Conservation (phyloP, 2,888 invertebrate genomes). For the Sminthurinus aureus region DNA sequence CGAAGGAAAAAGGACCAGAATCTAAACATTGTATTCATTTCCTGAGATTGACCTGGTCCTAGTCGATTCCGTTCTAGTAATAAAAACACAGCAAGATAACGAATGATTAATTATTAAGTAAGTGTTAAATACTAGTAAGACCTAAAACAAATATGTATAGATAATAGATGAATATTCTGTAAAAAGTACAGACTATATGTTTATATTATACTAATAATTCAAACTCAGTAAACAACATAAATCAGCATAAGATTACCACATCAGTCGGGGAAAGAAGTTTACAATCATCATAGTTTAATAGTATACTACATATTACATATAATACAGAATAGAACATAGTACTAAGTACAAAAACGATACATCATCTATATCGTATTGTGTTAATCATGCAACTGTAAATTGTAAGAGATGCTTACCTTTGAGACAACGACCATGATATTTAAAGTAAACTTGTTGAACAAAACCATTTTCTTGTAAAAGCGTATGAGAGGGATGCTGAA, state of each 20-base stretch:
- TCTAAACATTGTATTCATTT: conserved; percentile 99
- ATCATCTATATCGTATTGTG: neutral
- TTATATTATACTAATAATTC: neutral
- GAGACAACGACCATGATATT: conserved; percentile 91
- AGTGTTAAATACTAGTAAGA: too few relatives aligned
- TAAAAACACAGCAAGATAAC: neutral
- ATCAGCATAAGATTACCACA: conserved; percentile 30
- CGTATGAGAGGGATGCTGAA: conserved; percentile 96
- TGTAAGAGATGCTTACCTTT: conserved; percentile 71
- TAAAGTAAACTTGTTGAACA: conserved; percentile 96
- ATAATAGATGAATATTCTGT: neutral
- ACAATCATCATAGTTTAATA: conserved; percentile 23
- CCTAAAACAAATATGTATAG: neutral
- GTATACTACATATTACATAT: conserved; percentile 4
- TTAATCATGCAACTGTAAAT: conserved; percentile 42
- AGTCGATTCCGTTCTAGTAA: conserved; percentile 84
- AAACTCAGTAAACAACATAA: conserved; percentile 26
- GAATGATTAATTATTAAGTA: too few relatives aligned
- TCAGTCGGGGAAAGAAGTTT: conserved; percentile 39
- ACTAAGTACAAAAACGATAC: too few relatives aligned
- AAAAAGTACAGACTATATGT: neutral
- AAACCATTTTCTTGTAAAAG: conserved; percentile 95
- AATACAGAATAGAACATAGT: neutral
- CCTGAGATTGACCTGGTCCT: conserved; percentile 94
- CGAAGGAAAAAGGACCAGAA: conserved; percentile 99